These are phyloP conservation scores for Macrophya alboannulata DNA, from an alignment of 2,888 invertebrate genomes.

Conservation along the genomic window DNA sequence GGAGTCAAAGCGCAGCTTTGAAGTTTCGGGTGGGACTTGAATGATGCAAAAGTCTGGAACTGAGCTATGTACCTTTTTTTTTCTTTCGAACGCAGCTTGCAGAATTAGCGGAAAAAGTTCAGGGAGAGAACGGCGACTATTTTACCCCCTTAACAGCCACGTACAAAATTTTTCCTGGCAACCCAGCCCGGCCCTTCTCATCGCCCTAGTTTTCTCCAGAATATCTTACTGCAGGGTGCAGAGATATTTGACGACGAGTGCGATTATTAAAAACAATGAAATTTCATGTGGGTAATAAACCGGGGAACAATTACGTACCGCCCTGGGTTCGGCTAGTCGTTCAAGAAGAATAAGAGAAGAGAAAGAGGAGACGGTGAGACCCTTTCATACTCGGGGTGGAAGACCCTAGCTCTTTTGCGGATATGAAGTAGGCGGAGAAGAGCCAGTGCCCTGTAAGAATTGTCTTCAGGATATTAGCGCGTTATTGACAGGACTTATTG, in stretches of 20 bases:
- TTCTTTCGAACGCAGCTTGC: background rate
- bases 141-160: background rate
- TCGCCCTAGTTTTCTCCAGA: conserved; percentile 4
- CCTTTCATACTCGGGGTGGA: background rate
- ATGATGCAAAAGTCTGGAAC: background rate
- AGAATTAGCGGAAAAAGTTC: background rate
- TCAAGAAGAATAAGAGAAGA: conserved; percentile 23
- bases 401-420: conserved; percentile 21
- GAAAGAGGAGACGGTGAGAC: background rate
- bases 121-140: background rate
- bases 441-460: conserved; percentile 67
- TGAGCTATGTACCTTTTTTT: background rate
- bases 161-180: background rate
- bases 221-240: background rate
- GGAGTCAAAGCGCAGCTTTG: background rate
- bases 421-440: conserved; percentile 57
- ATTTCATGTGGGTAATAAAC: conserved; percentile 53
- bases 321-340: background rate
- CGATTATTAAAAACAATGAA: conserved; percentile 55
- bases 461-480: conserved; percentile 78
- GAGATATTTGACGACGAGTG: conserved; percentile 44
- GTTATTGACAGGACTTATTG: conserved; percentile 76
- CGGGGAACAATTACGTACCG: conserved; percentile 42
- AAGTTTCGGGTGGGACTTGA: background rate
- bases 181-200: background rate